A percentile compares a stretch with the other conserved stretches of the same genome.
Conservation (phyloP, 23 tunicate genomes). For the Aplidium turbinatum region DNA sequence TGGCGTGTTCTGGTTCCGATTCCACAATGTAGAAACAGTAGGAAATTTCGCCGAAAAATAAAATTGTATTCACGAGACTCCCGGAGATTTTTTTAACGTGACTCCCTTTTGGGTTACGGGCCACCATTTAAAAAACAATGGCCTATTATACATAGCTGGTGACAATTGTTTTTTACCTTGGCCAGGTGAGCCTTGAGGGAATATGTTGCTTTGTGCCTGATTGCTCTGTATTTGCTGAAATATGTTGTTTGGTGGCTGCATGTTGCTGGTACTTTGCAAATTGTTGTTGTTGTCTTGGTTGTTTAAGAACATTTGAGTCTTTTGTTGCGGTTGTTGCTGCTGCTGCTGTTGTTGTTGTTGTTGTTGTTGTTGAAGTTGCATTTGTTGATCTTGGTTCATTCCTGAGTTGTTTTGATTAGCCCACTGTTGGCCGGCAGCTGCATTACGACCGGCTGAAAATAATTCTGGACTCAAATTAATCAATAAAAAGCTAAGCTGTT, state of each 20-base stretch:
- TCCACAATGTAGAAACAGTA: no score
- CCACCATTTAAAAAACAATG: no score
- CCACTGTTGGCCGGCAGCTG: neutral
- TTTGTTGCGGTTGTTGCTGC: conserved; percentile 23
- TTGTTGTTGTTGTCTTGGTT: conserved; percentile 29
- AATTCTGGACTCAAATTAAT: no score
- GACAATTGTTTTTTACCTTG: conserved; percentile 1
- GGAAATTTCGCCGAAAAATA: no score
- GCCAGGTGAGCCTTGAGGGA: conserved; percentile 33
- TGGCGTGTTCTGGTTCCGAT: no score
- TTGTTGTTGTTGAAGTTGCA: conserved; percentile 32
- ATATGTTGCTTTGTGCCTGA: conserved; percentile 13
- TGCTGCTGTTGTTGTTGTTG: conserved; percentile 18
- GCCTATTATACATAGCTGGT: no score
- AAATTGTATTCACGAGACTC: no score
- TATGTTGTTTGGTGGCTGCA: conserved; percentile 3
- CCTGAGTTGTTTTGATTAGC: conserved; percentile 16
- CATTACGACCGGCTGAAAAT: no score
- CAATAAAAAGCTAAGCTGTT: no score
- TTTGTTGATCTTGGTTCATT: conserved; percentile 18
- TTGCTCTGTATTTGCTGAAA: neutral
- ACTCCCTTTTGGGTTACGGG: no score
- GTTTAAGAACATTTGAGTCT: conserved; percentile 33
- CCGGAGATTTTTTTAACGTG: no score
- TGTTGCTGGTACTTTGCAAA: conserved; percentile 15